phyloP scores from a whole-genome alignment of 2,888 invertebrate species.

The Acanthosepion pharaonis region DNA sequence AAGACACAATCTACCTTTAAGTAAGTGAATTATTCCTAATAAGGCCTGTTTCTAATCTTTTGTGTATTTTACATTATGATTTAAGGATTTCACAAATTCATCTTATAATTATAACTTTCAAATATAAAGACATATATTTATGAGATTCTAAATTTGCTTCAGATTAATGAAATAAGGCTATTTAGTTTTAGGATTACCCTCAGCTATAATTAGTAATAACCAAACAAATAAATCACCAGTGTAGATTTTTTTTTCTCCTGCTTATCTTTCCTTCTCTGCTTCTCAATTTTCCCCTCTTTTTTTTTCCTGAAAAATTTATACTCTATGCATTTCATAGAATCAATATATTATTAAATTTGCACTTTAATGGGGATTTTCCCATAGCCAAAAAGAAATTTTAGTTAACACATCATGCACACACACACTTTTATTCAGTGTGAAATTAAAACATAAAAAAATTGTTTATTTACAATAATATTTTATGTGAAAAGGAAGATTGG shows the following conservation, averaged over 20 bases:
- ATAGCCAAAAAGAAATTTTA: too few species aligned
- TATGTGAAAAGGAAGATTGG: too few species aligned
- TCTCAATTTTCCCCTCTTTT: background rate
- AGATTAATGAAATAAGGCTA: background rate
- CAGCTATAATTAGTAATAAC: background rate
- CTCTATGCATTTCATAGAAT: background rate
- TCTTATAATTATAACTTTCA: too few species aligned
- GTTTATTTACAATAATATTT: too few species aligned
- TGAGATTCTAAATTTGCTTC: background rate
- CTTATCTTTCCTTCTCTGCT: background rate
- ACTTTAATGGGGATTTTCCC: too few species aligned
- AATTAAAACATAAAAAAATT: too few species aligned
- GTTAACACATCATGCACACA: too few species aligned
- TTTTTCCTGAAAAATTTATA: background rate
- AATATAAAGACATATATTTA: too few species aligned
- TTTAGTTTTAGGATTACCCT: background rate
- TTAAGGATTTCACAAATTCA: background rate
- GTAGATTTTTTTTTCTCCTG: background rate
- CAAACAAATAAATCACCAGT: background rate
- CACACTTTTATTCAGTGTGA: too few species aligned
- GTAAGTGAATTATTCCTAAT: slow-evolving; percentile 37
- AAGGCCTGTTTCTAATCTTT: background rate
- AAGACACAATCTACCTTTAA: background rate
- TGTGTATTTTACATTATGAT: background rate
- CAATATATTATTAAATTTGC: background rate